Conservation (phyloP, 2,797 vertebrate genomes). For the Menidia menidia region DNA sequence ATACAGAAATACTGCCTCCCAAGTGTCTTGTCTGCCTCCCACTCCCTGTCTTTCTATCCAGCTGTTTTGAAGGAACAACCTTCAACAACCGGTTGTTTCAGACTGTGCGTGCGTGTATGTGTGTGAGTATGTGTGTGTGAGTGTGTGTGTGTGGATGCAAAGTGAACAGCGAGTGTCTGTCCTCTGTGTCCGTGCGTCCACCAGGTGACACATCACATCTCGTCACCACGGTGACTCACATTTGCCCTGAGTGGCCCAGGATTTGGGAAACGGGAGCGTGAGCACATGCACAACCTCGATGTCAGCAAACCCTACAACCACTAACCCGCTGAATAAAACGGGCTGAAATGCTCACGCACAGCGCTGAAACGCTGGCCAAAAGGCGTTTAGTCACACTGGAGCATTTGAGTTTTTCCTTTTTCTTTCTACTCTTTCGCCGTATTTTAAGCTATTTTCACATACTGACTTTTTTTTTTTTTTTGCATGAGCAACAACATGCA, state of each 20-base stretch:
- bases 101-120: constrained; percentile 19
- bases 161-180: constrained; percentile 29
- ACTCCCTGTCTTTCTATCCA: constrained; percentile 37
- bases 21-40: constrained; percentile 37
- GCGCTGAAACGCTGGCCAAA: constrained; percentile 14
- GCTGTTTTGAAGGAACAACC: constrained; percentile 58
- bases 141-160: constrained; percentile 25
- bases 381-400: constrained; percentile 23
- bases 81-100: constrained; percentile 45
- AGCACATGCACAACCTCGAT: not conserved
- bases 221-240: constrained; percentile 57
- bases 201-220: constrained; percentile 69
- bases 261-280: constrained; percentile 9
- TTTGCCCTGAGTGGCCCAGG: constrained; percentile 26
- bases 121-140: constrained; percentile 16
- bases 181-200: constrained; percentile 28
- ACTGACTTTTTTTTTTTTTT: not conserved
- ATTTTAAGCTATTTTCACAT: constrained; percentile 1
- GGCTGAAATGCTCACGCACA: constrained; percentile 13
- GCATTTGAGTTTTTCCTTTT: not conserved
- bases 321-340: constrained; percentile 8
- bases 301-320: constrained; percentile 17
- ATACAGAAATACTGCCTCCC: constrained; percentile 51
- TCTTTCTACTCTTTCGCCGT: constrained; percentile 5
- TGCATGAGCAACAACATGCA: constrained; percentile 14